These are phyloP conservation scores for Aphelinus certus DNA, from an alignment of 1,140 invertebrate species.

Conservation along the genomic window DNA sequence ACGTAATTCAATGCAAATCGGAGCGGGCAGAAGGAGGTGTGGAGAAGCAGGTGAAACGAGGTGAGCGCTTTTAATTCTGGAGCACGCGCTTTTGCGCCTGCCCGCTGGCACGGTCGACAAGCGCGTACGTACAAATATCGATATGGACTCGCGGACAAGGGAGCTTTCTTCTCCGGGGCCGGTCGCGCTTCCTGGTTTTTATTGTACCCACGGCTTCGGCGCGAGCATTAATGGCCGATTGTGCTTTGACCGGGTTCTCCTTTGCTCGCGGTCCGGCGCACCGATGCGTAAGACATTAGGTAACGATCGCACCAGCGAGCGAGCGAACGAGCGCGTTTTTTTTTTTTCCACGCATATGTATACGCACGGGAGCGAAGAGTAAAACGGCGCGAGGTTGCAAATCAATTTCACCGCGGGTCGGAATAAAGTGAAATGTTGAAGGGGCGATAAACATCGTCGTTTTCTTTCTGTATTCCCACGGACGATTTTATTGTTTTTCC, in stretches of 20 bases:
- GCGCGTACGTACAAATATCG: background rate
- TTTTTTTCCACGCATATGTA: too few species aligned
- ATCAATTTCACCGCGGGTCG: conserved; percentile 1
- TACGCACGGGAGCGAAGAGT: background rate
- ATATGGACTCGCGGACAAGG: background rate
- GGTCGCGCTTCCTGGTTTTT: conserved; percentile 13
- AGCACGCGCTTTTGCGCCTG: background rate
- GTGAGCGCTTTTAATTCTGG: too few species aligned
- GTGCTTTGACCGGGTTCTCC: conserved; percentile 9
- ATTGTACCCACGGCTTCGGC: background rate
- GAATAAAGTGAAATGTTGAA: conserved; percentile 25
- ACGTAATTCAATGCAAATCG: too few species aligned
- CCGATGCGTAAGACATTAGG: conserved; percentile 25
- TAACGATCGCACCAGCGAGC: background rate
- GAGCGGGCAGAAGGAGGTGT: too few species aligned
- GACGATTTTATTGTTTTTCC: too few species aligned
- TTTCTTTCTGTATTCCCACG: background rate
- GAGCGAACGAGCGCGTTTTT: too few species aligned
- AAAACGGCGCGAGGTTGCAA: conserved; percentile 4
- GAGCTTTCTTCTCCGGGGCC: background rate
- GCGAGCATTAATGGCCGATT: conserved; percentile 15
- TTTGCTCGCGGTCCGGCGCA: background rate
- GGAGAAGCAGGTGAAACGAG: too few species aligned
- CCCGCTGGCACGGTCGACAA: background rate
- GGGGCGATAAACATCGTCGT: background rate